Conservation (phyloP, 2,888 invertebrate species). For the Tineola bisselliella region DNA sequence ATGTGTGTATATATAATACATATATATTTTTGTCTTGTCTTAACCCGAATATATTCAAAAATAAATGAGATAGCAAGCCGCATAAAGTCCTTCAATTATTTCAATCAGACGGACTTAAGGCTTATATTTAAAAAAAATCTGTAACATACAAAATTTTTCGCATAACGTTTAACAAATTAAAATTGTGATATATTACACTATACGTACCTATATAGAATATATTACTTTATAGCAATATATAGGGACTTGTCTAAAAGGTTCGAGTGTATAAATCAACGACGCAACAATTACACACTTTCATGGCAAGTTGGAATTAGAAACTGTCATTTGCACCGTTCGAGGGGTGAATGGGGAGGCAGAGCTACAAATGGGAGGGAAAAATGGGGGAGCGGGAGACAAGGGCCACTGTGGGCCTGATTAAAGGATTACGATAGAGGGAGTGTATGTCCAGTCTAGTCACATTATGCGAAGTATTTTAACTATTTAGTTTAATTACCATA, state of each 20-base stretch:
- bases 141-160: too few relatives aligned
- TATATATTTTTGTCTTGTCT: too few relatives aligned
- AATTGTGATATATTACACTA: too few relatives aligned
- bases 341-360: conserved; percentile 33
- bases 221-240: neutral
- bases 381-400: conserved; percentile 56
- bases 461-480: conserved; percentile 37
- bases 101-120: too few relatives aligned
- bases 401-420: conserved; percentile 65
- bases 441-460: conserved; percentile 62
- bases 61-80: too few relatives aligned
- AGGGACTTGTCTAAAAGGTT: conserved; percentile 35
- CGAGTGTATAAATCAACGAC: conserved; percentile 64
- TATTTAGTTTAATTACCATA: neutral
- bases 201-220: too few relatives aligned
- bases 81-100: too few relatives aligned
- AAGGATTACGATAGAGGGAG: conserved; percentile 57
- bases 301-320: conserved; percentile 70
- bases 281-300: conserved; percentile 70
- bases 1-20: too few relatives aligned
- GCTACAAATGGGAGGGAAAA: conserved; percentile 50
- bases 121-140: too few relatives aligned
- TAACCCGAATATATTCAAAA: too few relatives aligned
- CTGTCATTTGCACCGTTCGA: conserved; percentile 69
- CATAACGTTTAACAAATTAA: too few relatives aligned